Conservation (phyloP, 1,140 invertebrate genomes). For the Stegodyphus mimosarum region DNA sequence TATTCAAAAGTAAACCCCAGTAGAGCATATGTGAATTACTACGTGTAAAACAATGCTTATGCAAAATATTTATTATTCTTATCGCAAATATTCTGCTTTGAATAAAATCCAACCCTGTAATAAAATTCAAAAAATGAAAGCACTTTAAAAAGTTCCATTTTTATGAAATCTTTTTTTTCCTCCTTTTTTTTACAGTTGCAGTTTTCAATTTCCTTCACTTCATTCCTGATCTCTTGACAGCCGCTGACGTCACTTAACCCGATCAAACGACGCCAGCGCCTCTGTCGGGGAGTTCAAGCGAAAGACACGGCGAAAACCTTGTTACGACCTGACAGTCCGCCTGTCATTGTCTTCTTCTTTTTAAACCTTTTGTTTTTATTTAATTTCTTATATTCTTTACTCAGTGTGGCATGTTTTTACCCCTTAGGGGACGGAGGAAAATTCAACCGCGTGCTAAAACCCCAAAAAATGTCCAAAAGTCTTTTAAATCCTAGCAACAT, state of each 20-base stretch:
- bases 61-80: no score
- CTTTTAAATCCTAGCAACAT: no score
- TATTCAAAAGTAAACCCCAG: no score
- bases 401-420: background rate
- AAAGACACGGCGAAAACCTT: slow-evolving; percentile 31
- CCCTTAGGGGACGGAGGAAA: background rate
- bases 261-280: slow-evolving; percentile 34
- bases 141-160: no score
- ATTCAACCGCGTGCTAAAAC: background rate
- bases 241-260: slow-evolving; percentile 51
- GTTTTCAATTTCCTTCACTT: slow-evolving; percentile 55
- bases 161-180: no score
- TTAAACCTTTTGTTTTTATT: background rate
- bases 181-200: background rate
- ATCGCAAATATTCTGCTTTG: no score
- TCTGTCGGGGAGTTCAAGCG: slow-evolving; percentile 11
- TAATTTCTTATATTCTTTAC: background rate
- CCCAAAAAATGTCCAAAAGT: no score
- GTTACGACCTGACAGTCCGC: slow-evolving; percentile 38
- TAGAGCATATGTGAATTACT: no score
- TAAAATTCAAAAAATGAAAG: no score
- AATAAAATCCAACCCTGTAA: no score
- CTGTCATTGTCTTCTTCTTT: slow-evolving; percentile 18
- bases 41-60: no score
- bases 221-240: slow-evolving; percentile 46